Conservation (phyloP, 2,888 invertebrate species). For the Acanthopleura granulata region DNA sequence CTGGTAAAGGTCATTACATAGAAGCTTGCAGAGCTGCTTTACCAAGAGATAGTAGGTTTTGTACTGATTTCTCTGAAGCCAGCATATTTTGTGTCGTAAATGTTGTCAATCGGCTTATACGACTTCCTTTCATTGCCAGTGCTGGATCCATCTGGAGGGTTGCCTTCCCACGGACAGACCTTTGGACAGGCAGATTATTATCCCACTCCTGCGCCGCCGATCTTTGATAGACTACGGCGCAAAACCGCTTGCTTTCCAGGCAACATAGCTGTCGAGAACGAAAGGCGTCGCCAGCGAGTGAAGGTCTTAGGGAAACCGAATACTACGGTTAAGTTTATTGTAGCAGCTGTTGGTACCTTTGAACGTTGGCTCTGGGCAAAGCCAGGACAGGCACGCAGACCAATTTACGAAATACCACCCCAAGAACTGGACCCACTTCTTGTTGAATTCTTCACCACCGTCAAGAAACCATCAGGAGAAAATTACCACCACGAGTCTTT, state of each 20-base stretch:
- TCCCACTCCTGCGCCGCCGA: too few relatives aligned
- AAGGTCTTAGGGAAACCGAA: not conserved
- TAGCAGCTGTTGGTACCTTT: not conserved
- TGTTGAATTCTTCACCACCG: not conserved
- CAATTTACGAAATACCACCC: not conserved
- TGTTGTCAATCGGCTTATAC: too few relatives aligned
- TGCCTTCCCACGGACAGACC: too few relatives aligned
- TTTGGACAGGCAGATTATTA: too few relatives aligned
- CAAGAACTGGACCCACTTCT: constrained; percentile 2
- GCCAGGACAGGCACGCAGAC: not conserved
- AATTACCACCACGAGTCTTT: not conserved
- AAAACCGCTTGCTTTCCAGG: not conserved
- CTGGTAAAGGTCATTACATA: too few relatives aligned
- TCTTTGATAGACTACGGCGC: too few relatives aligned
- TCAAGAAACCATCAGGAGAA: not conserved
- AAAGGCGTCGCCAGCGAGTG: not conserved
- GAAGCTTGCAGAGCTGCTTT: too few relatives aligned
- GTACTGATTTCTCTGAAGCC: too few relatives aligned
- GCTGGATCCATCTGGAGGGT: too few relatives aligned
- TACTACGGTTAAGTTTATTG: constrained; percentile 4
- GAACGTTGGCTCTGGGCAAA: not conserved
- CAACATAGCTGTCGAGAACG: not conserved
- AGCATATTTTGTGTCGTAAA: too few relatives aligned
- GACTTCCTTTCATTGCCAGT: too few relatives aligned
- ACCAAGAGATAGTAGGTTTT: too few relatives aligned